Evolutionary conservation across 2,797 vertebrate species (phyloP).

Genomic region (Cyclopterus lumpus): DNA sequence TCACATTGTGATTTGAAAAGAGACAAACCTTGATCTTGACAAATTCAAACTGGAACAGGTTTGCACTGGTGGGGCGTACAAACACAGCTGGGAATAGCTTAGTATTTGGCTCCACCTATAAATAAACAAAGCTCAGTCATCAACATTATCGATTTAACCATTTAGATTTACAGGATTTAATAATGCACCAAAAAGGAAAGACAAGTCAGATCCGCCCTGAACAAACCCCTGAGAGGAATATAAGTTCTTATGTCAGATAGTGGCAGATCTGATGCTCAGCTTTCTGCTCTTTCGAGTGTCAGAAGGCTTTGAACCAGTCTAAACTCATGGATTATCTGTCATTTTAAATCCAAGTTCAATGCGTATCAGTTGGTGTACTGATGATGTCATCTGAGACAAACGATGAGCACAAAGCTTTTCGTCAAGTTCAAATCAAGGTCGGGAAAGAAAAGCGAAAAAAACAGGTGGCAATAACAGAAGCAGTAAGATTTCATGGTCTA

Average conservation of each 20-base stretch:
- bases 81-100: constrained; percentile 98
- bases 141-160: neutral
- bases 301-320: constrained; percentile 16
- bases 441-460: neutral
- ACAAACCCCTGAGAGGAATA: neutral
- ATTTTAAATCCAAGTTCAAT: constrained; percentile 34
- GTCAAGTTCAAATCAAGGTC: constrained; percentile 39
- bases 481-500: constrained; percentile 17
- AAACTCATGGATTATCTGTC: constrained; percentile 17
- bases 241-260: neutral
- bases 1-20: neutral
- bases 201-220: neutral
- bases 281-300: neutral
- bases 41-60: constrained; percentile 97
- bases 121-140: constrained; percentile 3
- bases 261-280: neutral
- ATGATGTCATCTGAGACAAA: constrained; percentile 40
- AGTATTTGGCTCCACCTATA: constrained; percentile 95
- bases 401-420: constrained; percentile 37
- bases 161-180: neutral
- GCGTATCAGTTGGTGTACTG: constrained; percentile 18
- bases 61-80: constrained; percentile 91
- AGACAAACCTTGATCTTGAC: constrained; percentile 92
- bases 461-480: neutral
- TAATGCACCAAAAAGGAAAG: neutral